Evolutionary conservation across 2,797 vertebrate genomes (phyloP), one percentile per base, ranked within the genome.

Genomic region (Odontamblyopus rebecca): DNA sequence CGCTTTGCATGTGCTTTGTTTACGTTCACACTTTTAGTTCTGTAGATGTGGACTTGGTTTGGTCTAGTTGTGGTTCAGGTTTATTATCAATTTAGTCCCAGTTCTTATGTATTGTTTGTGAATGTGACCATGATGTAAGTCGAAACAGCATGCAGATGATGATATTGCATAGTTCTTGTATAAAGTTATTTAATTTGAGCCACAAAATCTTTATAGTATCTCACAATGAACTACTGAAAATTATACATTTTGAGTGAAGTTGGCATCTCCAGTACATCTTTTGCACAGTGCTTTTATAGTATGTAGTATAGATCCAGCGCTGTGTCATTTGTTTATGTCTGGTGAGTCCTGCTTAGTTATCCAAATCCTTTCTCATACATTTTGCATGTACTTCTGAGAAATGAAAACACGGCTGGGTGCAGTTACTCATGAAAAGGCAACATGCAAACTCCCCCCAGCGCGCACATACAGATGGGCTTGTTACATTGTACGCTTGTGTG

Each of bases 401-500:
- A 30, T 51, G 18, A 6, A 60, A 50, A n/a, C 67, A 74, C 23
- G 19, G 67, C 67, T 77, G 32, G 3, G 59, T 53, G 16, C 2
- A 51, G 68, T 54, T 61, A 64, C 71, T 67, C 15, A 27, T 18
- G 41, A 61, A 54, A 32, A 60, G 35, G 38, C 72, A 67, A 67
- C 53, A 15, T 61, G 18, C 68, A 12, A 51, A 78, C 30, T 32
- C 63, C 67, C 32, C 38, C 68, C 1, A 16, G 82, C 80, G 32
- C 72, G 69, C 48, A 70, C 63, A 57, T 72, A 72, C 74, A 82
- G 61, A 85, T 85, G 75, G 56, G 57, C 2, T 68, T 73, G 77
- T 81, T 80, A 73, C 59, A 67, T 72, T 64, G 70, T 72, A 67
- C 72, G 81, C 75, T 78, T 77, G 67, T 67, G 73, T 69, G 63